Percentiles rank a stretch among this genome's conserved stretches.
phyloP scores from a whole-genome alignment of 2,797 vertebrate genomes.

The Coregonus ussuriensis region DNA sequence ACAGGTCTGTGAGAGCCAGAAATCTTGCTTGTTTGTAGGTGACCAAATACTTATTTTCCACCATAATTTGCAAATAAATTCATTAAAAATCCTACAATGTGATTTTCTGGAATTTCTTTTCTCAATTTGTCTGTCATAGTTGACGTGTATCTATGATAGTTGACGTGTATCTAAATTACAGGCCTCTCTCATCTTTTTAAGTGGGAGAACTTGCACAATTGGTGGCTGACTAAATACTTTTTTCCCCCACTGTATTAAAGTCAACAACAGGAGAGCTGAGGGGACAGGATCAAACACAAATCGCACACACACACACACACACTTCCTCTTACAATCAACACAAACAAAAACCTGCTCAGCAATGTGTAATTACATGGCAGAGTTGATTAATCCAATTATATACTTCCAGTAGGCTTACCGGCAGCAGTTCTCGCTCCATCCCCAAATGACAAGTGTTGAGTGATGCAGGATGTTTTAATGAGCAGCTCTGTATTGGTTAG shows the following conservation, averaged over 20 bases:
- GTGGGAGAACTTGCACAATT: too few species aligned
- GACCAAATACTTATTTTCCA: too few species aligned
- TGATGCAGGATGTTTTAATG: constrained; percentile 45
- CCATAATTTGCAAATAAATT: too few species aligned
- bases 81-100: too few species aligned
- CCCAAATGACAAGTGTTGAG: constrained; percentile 53
- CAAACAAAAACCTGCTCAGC: not conserved
- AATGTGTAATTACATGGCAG: constrained; percentile 21
- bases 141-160: too few species aligned
- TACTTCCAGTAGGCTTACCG: constrained; percentile 21
- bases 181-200: too few species aligned
- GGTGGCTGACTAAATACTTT: too few species aligned
- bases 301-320: not conserved
- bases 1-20: too few species aligned
- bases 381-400: constrained; percentile 48
- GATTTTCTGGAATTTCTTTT: too few species aligned
- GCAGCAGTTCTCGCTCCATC: constrained; percentile 37
- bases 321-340: not conserved
- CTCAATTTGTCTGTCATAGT: too few species aligned
- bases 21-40: too few species aligned
- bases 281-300: not conserved
- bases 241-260: not conserved
- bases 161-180: too few species aligned
- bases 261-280: not conserved
- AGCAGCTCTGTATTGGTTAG: constrained; percentile 22